These are phyloP conservation scores for Hypomecis atomaria DNA, from an alignment of 2,888 invertebrate species.

Conservation along the genomic window DNA sequence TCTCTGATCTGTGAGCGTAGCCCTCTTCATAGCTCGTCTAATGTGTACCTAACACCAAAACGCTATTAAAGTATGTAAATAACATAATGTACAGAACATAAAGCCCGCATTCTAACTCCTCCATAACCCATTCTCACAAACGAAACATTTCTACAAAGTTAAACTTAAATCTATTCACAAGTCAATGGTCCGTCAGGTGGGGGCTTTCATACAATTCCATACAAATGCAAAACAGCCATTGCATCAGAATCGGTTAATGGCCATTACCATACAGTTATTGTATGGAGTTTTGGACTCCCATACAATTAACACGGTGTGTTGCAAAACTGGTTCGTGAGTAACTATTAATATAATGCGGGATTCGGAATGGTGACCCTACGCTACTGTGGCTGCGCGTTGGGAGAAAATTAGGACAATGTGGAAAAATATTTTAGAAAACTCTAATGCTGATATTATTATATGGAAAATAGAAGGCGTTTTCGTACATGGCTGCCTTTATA, in stretches of 20 bases:
- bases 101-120: slow-evolving; percentile 18
- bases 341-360: slow-evolving; percentile 38
- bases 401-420: slow-evolving; percentile 1
- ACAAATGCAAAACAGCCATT: slow-evolving; percentile 34
- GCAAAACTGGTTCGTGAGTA: slow-evolving; percentile 44
- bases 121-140: slow-evolving; percentile 25
- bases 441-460: no score
- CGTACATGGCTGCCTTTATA: no score
- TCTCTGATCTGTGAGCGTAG: no score
- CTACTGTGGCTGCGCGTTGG: slow-evolving; percentile 25
- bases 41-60: no score
- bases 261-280: slow-evolving; percentile 38
- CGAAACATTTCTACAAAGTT: slow-evolving; percentile 24
- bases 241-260: slow-evolving; percentile 34
- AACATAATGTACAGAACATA: background rate
- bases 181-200: slow-evolving; percentile 40
- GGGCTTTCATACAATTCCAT: slow-evolving; percentile 33
- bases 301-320: slow-evolving; percentile 42
- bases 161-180: slow-evolving; percentile 34
- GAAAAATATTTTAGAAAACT: background rate
- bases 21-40: no score
- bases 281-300: slow-evolving; percentile 36
- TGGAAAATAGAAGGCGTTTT: no score
- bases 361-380: slow-evolving; percentile 38
- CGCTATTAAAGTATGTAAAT: background rate